Conservation (phyloP, 2,113 vertebrate genomes). For the Heloderma charlesbogerti region DNA sequence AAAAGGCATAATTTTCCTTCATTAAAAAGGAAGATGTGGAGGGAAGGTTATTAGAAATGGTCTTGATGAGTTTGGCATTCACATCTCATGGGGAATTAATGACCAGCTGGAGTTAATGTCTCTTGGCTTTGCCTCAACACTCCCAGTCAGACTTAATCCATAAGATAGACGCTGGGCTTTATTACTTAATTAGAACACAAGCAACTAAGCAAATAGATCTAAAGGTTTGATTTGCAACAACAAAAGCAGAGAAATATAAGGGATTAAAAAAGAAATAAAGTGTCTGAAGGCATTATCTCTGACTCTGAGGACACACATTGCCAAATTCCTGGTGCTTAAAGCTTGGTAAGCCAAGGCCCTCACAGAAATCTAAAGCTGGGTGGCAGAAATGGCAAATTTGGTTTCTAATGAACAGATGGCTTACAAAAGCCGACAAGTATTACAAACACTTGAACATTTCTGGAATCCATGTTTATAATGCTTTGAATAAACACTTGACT, state of each 20-base stretch:
- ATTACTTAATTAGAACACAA: conserved; percentile 71
- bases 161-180: conserved; percentile 64
- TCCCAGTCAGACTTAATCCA: conserved; percentile 70
- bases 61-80: conserved; percentile 57
- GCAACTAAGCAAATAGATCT: conserved; percentile 67
- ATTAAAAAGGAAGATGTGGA: conserved; percentile 57
- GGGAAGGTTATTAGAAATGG: conserved; percentile 50
- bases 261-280: conserved; percentile 19
- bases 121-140: conserved; percentile 69
- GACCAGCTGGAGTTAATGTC: conserved; percentile 69
- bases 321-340: not conserved
- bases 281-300: not conserved
- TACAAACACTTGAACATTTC: not conserved
- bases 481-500: not conserved
- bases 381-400: not conserved
- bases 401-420: conserved; percentile 37
- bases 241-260: conserved; percentile 61
- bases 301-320: not conserved
- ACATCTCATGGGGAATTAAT: conserved; percentile 71
- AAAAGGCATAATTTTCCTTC: conserved; percentile 48
- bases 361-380: not conserved
- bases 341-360: not conserved
- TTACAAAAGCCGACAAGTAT: conserved; percentile 36
- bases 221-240: conserved; percentile 58
- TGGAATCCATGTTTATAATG: not conserved